A percentile compares a stretch with the other conserved stretches of the same genome.
These are phyloP conservation scores for Adelognathus sp. DNA, from an alignment of 2,888 invertebrate species.

Conservation along the genomic window DNA sequence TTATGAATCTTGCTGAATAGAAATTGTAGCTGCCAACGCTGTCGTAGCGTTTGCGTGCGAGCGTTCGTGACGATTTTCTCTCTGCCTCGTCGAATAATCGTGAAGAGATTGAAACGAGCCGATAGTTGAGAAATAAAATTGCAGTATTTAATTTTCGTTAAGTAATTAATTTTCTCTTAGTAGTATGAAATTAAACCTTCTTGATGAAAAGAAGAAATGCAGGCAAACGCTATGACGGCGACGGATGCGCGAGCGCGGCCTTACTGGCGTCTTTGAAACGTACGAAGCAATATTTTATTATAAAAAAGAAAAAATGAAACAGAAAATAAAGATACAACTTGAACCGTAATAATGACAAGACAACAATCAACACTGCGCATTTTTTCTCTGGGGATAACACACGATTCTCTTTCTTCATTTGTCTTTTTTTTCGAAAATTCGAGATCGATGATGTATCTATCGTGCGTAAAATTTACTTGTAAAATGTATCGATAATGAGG, in stretches of 20 bases:
- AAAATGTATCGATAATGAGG: no score
- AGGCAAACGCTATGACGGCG: constrained; percentile 16
- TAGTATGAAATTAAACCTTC: no score
- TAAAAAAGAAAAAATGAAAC: constrained; percentile 56
- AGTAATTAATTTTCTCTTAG: no score
- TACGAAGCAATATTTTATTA: constrained; percentile 76
- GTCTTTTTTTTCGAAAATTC: not conserved
- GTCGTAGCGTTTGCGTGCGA: constrained; percentile 59
- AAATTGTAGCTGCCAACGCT: constrained; percentile 62
- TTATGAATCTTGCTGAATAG: constrained; percentile 63
- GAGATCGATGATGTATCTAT: not conserved
- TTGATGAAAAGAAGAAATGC: constrained; percentile 16
- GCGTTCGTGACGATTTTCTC: constrained; percentile 20
- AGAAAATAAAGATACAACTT: constrained; percentile 23
- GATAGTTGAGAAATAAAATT: constrained; percentile 45
- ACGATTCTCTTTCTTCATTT: no score
- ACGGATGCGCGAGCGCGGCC: constrained; percentile 65
- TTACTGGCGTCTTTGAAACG: constrained; percentile 68
- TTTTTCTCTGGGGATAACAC: constrained; percentile 6
- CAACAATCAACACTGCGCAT: not conserved
- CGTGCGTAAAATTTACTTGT: no score
- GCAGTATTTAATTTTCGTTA: constrained; percentile 45
- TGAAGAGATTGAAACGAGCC: constrained; percentile 29
- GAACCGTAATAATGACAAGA: constrained; percentile 18
- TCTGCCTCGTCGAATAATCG: constrained; percentile 33